Percentiles rank a stretch among this genome's conserved stretches.
phyloP scores from a whole-genome alignment of 2,797 vertebrate species.

The Typhlichthys subterraneus region DNA sequence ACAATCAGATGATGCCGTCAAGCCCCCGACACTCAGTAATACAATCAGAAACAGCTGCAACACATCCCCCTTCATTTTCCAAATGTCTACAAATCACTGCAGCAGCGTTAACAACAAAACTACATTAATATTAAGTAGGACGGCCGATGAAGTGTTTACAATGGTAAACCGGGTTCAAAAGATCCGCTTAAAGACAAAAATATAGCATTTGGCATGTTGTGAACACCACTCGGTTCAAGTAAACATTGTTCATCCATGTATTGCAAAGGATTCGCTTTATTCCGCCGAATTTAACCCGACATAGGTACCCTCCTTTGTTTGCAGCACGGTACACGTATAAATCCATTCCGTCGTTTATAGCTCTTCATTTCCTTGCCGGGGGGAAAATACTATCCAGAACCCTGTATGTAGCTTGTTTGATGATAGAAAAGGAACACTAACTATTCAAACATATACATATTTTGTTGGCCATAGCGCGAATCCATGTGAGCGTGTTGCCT shows the following conservation, averaged over 20 bases:
- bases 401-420: background rate
- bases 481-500: constrained; percentile 41
- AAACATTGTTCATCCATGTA: constrained; percentile 69
- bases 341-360: constrained; percentile 24
- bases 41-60: constrained; percentile 55
- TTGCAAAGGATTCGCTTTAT: constrained; percentile 33
- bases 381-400: background rate
- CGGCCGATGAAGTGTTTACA: constrained; percentile 12
- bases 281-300: constrained; percentile 47
- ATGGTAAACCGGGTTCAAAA: constrained; percentile 19
- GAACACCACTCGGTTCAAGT: constrained; percentile 37
- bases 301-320: constrained; percentile 70
- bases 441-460: constrained; percentile 24
- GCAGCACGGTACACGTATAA: constrained; percentile 47
- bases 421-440: too few species aligned
- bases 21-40: constrained; percentile 55
- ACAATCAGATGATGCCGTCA: constrained; percentile 78
- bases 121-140: constrained; percentile 15
- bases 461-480: constrained; percentile 62
- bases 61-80: constrained; percentile 65
- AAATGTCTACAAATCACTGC: constrained; percentile 27
- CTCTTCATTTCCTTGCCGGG: background rate
- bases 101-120: constrained; percentile 33
- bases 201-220: constrained; percentile 38
- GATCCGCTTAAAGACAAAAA: constrained; percentile 27